These are phyloP conservation scores for Thalassoma bifasciatum DNA, from an alignment of 2,113 vertebrate species.

Conservation along the genomic window DNA sequence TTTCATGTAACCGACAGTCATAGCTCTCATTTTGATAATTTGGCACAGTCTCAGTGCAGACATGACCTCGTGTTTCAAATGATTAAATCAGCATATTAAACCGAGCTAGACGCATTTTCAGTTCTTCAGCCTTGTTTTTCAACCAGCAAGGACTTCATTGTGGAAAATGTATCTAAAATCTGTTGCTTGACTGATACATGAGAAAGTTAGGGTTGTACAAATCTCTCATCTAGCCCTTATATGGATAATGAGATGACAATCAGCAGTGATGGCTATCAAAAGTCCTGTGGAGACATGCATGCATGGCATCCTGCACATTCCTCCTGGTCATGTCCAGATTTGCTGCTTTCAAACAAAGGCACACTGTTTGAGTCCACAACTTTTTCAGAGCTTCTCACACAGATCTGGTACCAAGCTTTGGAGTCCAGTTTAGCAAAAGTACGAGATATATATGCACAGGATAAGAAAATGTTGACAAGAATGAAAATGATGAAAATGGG, in stretches of 20 bases:
- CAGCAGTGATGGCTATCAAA: slow-evolving; percentile 23
- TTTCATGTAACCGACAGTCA: slow-evolving; percentile 8
- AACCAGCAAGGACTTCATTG: background rate
- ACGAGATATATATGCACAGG: background rate
- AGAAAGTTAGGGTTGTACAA: background rate
- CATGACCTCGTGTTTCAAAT: slow-evolving; percentile 4
- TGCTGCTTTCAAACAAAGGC: slow-evolving; percentile 23
- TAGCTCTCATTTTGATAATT: slow-evolving; percentile 36
- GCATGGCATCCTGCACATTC: slow-evolving; percentile 55
- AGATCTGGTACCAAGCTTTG: background rate
- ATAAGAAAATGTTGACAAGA: slow-evolving; percentile 4
- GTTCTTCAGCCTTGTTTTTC: background rate
- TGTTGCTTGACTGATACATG: no score
- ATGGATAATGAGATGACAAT: background rate
- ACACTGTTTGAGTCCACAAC: background rate
- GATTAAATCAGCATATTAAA: slow-evolving; percentile 18
- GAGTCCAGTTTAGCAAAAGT: background rate
- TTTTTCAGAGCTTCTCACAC: background rate
- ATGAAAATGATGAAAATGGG: background rate
- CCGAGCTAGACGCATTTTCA: background rate
- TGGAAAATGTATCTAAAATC: background rate
- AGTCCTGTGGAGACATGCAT: slow-evolving; percentile 47
- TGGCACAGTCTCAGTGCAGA: background rate
- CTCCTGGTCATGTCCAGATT: slow-evolving; percentile 65
- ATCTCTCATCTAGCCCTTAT: background rate